These are phyloP conservation scores for Tenodera sinensis DNA, from an alignment of 2,888 invertebrate species.

Conservation along the genomic window DNA sequence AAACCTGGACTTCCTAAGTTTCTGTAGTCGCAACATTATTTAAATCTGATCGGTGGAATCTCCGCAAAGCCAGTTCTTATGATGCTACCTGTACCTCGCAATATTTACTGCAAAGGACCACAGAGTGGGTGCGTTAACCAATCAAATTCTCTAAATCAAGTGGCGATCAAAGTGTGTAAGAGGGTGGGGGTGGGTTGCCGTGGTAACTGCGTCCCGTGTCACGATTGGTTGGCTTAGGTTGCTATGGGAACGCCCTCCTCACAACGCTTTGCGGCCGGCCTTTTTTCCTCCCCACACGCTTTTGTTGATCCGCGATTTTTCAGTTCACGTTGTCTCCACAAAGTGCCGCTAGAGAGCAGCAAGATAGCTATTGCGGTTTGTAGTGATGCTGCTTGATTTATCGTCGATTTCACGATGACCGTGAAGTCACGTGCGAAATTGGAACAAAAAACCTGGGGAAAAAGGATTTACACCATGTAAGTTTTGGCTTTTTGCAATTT, in stretches of 20 bases:
- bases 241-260: constrained; percentile 40
- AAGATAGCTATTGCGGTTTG: neutral
- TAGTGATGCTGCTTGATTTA: neutral
- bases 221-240: constrained; percentile 31
- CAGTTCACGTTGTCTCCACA: neutral
- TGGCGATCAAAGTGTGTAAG: constrained; percentile 8
- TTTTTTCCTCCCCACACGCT: neutral
- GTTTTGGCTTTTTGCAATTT: neutral
- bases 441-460: neutral
- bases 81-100: neutral
- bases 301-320: neutral
- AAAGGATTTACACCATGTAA: neutral
- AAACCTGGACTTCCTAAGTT: no score
- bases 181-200: constrained; percentile 1
- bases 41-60: no score
- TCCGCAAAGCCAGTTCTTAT: neutral
- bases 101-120: neutral
- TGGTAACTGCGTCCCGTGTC: neutral
- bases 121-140: constrained; percentile 7
- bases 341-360: neutral
- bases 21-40: no score
- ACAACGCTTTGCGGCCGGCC: constrained; percentile 13
- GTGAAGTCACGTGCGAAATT: neutral
- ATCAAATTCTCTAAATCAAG: constrained; percentile 22
- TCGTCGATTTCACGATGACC: neutral